Base-by-base conservation (phyloP, 2,888 invertebrate genomes). In the Thera obeliscata region DNA sequence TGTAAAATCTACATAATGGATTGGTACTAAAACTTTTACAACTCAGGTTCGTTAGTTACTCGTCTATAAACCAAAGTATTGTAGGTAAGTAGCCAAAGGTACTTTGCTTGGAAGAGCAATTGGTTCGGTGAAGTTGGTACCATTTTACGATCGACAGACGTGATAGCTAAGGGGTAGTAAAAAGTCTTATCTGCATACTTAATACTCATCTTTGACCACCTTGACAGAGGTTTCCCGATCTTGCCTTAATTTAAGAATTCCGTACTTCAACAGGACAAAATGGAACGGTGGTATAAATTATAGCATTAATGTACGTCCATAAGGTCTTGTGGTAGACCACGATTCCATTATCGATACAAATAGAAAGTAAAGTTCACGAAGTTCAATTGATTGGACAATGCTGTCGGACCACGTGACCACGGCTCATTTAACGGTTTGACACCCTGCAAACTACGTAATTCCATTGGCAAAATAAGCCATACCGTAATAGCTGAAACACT, bases 21-120 rank as follows among this genome's bases (percentile, higher is more conserved):
- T 63, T 56, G 56, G 54, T 58, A 62, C 54, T 67, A 62, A 63
- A 67, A 49, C 41, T 67, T 63, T 67, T 67, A 67, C 50, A 46
- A 54, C 62, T 36, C 49, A 56, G 52, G 59, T 64, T 67, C 59
- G 56, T 67, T 67, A 67, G 60, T 60, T 56, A 56, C 35, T 56
- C 55, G 49, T 55, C 43, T 22, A 56, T 59, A 56, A 62, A 49
- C 41, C 41, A 36, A 59, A 56, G 57, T 57, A 33, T 43, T 43
- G 56, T 60, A 36, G 5, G 2, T 46, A n/a, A 46, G 50, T 55
- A 62, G 50, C 41, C 33, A 50, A 12, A 22, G 7, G 38, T 50
- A 41, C 54, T 55, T 57, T 50, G 22, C 33, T 60, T 60, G 12
- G 35, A 38, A 55, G 54, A 54, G 9, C 50, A 46, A 56, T 64